A percentile compares a stretch with the other conserved stretches of the same genome.
phyloP scores from a whole-genome alignment of 2,888 invertebrate genomes.

The Melieria omissa region DNA sequence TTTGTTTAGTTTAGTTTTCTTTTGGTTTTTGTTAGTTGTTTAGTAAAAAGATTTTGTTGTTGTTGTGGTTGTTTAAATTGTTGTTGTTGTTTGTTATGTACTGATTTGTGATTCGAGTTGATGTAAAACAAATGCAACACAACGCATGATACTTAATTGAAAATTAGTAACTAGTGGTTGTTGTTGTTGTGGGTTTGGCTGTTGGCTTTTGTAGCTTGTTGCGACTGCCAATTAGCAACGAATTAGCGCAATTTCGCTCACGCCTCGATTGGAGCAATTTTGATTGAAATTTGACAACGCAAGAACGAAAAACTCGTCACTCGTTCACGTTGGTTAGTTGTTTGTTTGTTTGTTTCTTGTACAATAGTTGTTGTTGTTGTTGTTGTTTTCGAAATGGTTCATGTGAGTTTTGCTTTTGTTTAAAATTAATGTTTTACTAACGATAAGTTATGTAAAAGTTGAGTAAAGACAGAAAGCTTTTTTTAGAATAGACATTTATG shows the following conservation, averaged over 20 bases:
- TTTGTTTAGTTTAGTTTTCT: neutral
- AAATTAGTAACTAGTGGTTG: conserved; percentile 18
- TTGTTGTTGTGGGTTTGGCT: too few relatives aligned
- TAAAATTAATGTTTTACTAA: conserved; percentile 28
- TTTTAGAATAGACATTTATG: conserved; percentile 59
- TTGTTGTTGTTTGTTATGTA: neutral
- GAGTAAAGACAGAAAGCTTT: conserved; percentile 40
- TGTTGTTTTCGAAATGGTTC: conserved; percentile 50
- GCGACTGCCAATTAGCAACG: too few relatives aligned
- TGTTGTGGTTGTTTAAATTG: neutral
- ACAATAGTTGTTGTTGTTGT: conserved; percentile 27
- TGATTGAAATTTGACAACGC: too few relatives aligned
- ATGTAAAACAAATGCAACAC: neutral
- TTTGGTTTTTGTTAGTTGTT: neutral
- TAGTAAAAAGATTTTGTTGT: neutral
- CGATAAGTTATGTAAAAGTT: conserved; percentile 33
- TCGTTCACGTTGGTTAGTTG: neutral
- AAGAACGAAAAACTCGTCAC: too few relatives aligned
- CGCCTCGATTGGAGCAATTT: too few relatives aligned
- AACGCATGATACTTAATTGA: conserved; percentile 36
- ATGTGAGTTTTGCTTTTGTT: conserved; percentile 31
- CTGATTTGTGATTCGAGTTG: neutral
- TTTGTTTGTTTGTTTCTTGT: conserved; percentile 25
- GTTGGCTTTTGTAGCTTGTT: too few relatives aligned
- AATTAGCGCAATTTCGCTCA: too few relatives aligned